Base-by-base conservation (phyloP, 2,113 vertebrate genomes). In the Oncorhynchus gorbuscha region DNA sequence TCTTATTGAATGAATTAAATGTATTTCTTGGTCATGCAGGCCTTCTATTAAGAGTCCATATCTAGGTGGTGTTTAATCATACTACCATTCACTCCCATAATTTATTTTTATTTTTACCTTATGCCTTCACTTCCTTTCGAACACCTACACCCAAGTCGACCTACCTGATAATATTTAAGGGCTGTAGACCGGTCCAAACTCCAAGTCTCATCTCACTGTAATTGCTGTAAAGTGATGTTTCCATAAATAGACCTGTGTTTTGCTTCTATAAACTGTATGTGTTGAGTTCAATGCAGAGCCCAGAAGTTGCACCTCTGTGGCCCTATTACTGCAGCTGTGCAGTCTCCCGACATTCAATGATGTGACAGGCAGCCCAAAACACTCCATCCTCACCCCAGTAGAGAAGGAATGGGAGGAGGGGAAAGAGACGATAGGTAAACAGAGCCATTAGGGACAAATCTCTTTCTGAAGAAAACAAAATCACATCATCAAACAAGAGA, bases 391-490 rank as follows among this genome's bases (percentile, higher is more conserved):
- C 73, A 72, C 76, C 75, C 72, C 72, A 70, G 80, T 84, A 86
- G 83, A 78, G 66, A 76, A 81, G 80, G 83, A 85, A 81, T 80
- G 68, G 61, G 75, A 77, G 81, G 69, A 78, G 76, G 74, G 79
- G 79, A 65, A 73, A 11, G 66, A 32, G 45, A 11, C 86, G 88
- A 85, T 88, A 90, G 92, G 93, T 93, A 93, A 94, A 93, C 91
- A 94, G 91, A 93, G 91, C 91, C 92, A 92, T 94, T 93, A 93
- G 88, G 91, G 92, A 93, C 91, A 93, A 93, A 94, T 94, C 94
- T 94, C 92, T 94, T 92, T 93, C 89, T 92, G 90, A 92, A 91
- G 91, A 93, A 93, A 94, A 92, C 92, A 94, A 93, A 94, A 94
- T 93, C 93, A 94, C 91, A 93, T 92, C 93, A 93, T 94, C 92